Conservation (phyloP, 2,113 vertebrate genomes). For the Callospermophilus lateralis region DNA sequence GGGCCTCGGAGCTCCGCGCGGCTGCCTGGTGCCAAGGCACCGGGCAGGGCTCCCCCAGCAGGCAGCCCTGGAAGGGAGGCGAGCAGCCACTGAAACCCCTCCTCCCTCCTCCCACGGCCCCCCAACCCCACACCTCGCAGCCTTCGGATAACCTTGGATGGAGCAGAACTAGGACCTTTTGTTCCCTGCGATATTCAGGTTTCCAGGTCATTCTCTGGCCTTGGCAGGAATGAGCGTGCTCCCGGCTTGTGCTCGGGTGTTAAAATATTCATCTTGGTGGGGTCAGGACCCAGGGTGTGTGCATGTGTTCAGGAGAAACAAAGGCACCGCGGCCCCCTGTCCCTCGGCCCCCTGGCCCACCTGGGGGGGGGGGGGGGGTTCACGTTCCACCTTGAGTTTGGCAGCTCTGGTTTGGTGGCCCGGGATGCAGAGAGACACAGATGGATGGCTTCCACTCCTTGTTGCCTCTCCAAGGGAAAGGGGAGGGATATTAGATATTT, state of each 20-base stretch:
- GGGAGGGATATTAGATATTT: conserved; percentile 36
- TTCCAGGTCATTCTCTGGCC: conserved; percentile 70
- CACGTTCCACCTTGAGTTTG: not conserved
- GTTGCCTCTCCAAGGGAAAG: conserved; percentile 65
- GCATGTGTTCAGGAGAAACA: not conserved
- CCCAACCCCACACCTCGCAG: conserved; percentile 44
- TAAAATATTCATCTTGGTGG: conserved; percentile 77
- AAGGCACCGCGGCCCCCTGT: not conserved
- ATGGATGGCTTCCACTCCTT: not conserved
- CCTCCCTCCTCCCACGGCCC: conserved; percentile 60
- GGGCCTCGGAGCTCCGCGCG: conserved; percentile 77
- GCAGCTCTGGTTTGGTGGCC: not conserved
- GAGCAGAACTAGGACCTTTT: conserved; percentile 76
- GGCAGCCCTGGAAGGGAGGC: conserved; percentile 50
- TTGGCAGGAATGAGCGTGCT: conserved; percentile 54
- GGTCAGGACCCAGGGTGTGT: not conserved
- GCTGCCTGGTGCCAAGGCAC: conserved; percentile 83
- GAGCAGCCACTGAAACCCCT: not conserved
- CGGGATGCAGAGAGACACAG: not conserved
- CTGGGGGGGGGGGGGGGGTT: not conserved
- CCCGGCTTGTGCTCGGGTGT: conserved; percentile 61
- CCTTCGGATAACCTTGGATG: conserved; percentile 81
- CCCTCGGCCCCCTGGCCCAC: not conserved
- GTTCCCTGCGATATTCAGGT: conserved; percentile 74
- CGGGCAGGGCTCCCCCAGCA: conserved; percentile 76